These are phyloP conservation scores for Ryuthela nishihirai DNA, from an alignment of 2,888 invertebrate species.

Conservation along the genomic window DNA sequence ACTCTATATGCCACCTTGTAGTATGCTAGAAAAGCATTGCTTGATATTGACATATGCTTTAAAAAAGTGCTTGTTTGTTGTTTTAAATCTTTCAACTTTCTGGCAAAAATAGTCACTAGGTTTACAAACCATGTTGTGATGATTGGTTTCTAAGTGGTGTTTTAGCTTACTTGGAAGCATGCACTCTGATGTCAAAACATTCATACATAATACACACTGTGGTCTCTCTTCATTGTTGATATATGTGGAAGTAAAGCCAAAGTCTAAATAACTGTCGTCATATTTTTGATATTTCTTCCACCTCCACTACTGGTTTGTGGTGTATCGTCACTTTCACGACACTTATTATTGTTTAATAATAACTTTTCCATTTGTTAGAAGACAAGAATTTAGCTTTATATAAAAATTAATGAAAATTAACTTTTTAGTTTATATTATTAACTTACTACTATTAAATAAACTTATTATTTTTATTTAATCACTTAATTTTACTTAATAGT, in stretches of 20 bases:
- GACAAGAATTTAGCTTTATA: too few relatives aligned
- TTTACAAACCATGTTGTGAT: neutral
- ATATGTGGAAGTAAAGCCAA: too few relatives aligned
- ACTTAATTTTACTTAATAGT: too few relatives aligned
- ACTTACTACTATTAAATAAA: too few relatives aligned
- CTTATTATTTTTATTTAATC: too few relatives aligned
- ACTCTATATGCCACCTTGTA: constrained; percentile 1
- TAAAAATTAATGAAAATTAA: too few relatives aligned
- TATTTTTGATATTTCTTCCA: neutral
- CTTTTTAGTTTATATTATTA: too few relatives aligned
- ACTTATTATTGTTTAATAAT: too few relatives aligned
- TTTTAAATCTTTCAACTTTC: neutral
- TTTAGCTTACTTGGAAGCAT: constrained; percentile 3
- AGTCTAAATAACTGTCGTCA: neutral
- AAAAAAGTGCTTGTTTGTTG: neutral
- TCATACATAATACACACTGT: constrained; percentile 3
- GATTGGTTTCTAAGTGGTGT: neutral
- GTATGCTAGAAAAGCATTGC: constrained; percentile 1
- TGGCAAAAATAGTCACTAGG: neutral
- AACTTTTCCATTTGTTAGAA: too few relatives aligned
- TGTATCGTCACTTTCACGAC: too few relatives aligned
- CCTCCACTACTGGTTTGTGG: neutral
- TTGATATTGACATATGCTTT: neutral
- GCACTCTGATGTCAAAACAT: neutral
- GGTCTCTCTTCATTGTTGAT: too few relatives aligned